Conservation (phyloP, 2,888 invertebrate species). For the Nephrotoma guestfalica region DNA sequence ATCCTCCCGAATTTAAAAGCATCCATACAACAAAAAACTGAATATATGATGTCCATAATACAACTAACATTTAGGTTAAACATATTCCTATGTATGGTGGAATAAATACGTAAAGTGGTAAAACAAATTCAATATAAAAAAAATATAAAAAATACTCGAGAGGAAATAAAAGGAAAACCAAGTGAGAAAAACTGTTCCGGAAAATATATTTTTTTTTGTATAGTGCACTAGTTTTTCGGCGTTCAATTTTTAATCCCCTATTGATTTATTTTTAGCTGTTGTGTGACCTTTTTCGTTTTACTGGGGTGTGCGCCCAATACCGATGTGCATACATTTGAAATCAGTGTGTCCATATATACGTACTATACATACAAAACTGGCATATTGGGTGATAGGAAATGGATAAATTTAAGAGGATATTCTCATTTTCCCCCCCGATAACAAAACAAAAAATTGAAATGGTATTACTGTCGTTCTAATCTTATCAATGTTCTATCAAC, state of each 20-base stretch:
- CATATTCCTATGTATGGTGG: background rate
- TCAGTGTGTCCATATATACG: too few species aligned
- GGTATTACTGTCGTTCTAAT: background rate
- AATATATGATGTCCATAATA: background rate
- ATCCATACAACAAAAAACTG: background rate
- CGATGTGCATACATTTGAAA: background rate
- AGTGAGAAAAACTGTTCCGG: background rate
- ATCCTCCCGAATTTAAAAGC: background rate
- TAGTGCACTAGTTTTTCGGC: background rate
- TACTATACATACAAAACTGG: background rate
- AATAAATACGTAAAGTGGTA: background rate
- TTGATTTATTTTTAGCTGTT: background rate
- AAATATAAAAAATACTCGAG: background rate
- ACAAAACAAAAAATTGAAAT: background rate
- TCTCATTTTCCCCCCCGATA: background rate
- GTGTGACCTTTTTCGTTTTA: background rate
- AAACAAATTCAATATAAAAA: background rate
- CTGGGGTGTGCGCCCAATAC: background rate
- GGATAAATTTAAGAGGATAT: background rate
- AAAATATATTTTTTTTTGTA: background rate
- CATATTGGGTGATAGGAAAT: background rate
- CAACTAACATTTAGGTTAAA: background rate
- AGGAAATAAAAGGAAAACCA: background rate
- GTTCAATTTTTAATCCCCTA: background rate
- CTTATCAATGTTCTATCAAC: background rate